phyloP scores from a whole-genome alignment of 1,140 invertebrate genomes.

The Notospermus geniculatus region DNA sequence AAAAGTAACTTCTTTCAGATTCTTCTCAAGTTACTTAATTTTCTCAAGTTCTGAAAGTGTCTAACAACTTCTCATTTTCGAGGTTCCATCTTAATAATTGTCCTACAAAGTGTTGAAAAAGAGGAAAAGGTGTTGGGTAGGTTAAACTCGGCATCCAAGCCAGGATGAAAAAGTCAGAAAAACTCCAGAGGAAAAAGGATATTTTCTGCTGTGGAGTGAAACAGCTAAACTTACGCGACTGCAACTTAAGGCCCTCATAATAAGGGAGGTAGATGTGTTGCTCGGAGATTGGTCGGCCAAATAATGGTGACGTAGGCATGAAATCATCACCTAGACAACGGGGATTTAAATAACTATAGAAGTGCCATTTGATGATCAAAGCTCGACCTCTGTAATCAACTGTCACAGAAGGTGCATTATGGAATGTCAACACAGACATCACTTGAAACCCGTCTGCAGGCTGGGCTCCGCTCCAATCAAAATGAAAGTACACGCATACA shows the following conservation, averaged over 20 bases:
- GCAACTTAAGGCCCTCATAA: slow-evolving; percentile 73
- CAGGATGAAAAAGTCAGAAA: neutral
- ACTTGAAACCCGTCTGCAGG: too few relatives aligned
- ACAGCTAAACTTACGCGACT: slow-evolving; percentile 68
- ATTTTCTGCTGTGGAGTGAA: neutral
- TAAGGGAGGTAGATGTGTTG: slow-evolving; percentile 77
- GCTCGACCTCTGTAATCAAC: neutral
- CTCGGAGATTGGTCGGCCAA: slow-evolving; percentile 66
- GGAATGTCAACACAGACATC: too few relatives aligned
- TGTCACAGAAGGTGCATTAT: too few relatives aligned
- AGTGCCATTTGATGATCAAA: slow-evolving; percentile 12
- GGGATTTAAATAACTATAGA: slow-evolving; percentile 10
- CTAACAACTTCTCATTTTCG: too few relatives aligned
- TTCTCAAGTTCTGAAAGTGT: too few relatives aligned
- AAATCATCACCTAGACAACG: slow-evolving; percentile 64
- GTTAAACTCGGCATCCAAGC: slow-evolving; percentile 5
- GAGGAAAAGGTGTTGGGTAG: too few relatives aligned
- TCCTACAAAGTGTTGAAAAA: too few relatives aligned
- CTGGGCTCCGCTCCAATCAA: too few relatives aligned
- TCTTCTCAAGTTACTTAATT: too few relatives aligned
- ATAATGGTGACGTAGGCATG: slow-evolving; percentile 62
- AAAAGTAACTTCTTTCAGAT: too few relatives aligned
- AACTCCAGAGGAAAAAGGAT: slow-evolving; percentile 7
- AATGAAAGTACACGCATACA: too few relatives aligned
- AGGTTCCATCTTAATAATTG: too few relatives aligned